Conservation (phyloP, 35 echinoderm and acorn worm species). For the Ophiothrix spiculata region DNA sequence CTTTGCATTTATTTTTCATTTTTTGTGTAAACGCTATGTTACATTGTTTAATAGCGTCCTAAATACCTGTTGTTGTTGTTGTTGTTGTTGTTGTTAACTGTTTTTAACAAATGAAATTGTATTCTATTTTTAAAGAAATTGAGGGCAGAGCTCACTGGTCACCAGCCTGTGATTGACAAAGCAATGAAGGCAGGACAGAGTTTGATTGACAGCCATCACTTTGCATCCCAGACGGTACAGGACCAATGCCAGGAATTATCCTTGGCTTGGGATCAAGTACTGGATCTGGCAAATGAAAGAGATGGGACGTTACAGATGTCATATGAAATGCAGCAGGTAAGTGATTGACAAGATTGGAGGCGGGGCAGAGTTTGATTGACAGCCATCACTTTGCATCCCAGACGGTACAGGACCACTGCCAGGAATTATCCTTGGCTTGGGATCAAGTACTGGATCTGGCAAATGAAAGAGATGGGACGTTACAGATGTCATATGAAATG, state of each 20-base stretch:
- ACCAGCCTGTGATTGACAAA: slow-evolving; percentile 71
- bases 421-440: slow-evolving; percentile 67
- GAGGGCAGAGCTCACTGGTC: slow-evolving; percentile 58
- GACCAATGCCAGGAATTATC: slow-evolving; percentile 62
- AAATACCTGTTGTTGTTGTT: too few relatives aligned
- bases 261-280: slow-evolving; percentile 59
- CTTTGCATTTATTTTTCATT: too few relatives aligned
- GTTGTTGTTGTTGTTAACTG: too few relatives aligned
- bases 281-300: slow-evolving; percentile 60
- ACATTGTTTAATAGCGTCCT: too few relatives aligned
- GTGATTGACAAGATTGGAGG: slow-evolving; percentile 49
- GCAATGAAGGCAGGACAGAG: slow-evolving; percentile 47
- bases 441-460: slow-evolving; percentile 55
- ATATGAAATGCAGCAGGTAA: slow-evolving; percentile 71
- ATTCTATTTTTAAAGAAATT: slow-evolving; percentile 76
- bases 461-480: slow-evolving; percentile 42
- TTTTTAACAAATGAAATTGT: neutral
- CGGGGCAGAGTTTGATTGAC: slow-evolving; percentile 55
- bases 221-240: slow-evolving; percentile 43
- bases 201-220: slow-evolving; percentile 55
- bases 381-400: slow-evolving; percentile 47
- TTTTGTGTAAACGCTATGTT: too few relatives aligned
- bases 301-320: slow-evolving; percentile 49
- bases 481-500: slow-evolving; percentile 67
- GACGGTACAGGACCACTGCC: slow-evolving; percentile 50